Conservation (phyloP, 30 jellyfish, hydroid and myxozoan genomes). For the Morbakka virulenta region DNA sequence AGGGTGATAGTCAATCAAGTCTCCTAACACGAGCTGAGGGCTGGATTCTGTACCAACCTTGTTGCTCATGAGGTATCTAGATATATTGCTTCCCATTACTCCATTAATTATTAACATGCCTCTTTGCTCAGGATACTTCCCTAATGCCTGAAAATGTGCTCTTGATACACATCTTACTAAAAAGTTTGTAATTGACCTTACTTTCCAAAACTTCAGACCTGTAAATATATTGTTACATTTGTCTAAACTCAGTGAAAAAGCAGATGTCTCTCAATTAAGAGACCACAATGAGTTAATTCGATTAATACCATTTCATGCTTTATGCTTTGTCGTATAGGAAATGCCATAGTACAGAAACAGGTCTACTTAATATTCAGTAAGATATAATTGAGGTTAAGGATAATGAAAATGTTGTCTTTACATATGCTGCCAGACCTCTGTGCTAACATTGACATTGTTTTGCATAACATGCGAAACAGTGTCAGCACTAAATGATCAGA, state of each 20-base stretch:
- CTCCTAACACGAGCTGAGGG: slow-evolving; percentile 10
- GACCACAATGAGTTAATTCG: slow-evolving; percentile 14
- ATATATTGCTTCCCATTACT: slow-evolving; percentile 23
- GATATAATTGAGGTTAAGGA: slow-evolving; percentile 23
- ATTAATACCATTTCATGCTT: slow-evolving; percentile 1
- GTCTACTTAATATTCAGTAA: slow-evolving; percentile 17
- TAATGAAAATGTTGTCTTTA: slow-evolving; percentile 3
- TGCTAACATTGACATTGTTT: slow-evolving; percentile 29
- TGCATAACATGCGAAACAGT: background rate
- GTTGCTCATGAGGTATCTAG: slow-evolving; percentile 16
- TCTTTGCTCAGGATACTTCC: slow-evolving; percentile 19
- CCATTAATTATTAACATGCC: too few relatives aligned
- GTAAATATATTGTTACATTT: slow-evolving; percentile 11
- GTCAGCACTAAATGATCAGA: background rate
- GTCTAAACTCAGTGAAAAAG: slow-evolving; percentile 25
- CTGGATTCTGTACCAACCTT: slow-evolving; percentile 38
- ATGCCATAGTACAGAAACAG: slow-evolving; percentile 45
- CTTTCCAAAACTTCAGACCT: slow-evolving; percentile 30
- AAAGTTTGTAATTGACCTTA: slow-evolving; percentile 28
- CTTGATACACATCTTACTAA: slow-evolving; percentile 12
- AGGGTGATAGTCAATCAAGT: background rate
- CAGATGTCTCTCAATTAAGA: slow-evolving; percentile 1
- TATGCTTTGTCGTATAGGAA: slow-evolving; percentile 15
- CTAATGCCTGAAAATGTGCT: slow-evolving; percentile 42
- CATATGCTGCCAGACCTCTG: background rate